Evolutionary conservation across 2,113 vertebrate species (phyloP).

Genomic region (Oreochromis niloticus): DNA sequence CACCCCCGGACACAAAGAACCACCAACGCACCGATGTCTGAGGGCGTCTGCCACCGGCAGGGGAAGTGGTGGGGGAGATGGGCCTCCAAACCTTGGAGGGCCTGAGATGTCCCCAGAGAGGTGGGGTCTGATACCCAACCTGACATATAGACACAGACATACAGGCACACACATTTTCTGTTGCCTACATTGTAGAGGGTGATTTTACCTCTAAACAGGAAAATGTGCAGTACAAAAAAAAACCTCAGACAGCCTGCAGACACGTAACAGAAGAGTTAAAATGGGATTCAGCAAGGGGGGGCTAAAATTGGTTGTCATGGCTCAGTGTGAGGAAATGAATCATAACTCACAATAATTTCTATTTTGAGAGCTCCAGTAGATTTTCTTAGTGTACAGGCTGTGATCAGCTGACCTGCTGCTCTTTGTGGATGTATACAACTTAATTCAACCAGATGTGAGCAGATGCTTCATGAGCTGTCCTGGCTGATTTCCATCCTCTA

Average conservation of each 20-base stretch:
- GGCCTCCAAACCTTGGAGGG: too few species aligned
- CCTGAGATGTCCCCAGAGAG: too few species aligned
- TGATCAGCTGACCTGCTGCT: background rate
- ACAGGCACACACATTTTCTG: too few species aligned
- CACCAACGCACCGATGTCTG: too few species aligned
- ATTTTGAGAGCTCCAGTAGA: background rate
- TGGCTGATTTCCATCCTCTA: background rate
- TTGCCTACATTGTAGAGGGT: background rate
- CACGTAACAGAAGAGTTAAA: background rate
- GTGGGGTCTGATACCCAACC: too few species aligned
- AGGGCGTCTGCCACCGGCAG: too few species aligned
- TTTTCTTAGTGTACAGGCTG: background rate
- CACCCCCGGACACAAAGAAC: too few species aligned
- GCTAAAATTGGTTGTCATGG: background rate
- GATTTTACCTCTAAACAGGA: background rate
- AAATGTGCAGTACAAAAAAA: background rate
- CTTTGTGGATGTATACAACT: background rate
- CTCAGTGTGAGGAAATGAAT: background rate
- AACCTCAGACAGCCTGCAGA: background rate
- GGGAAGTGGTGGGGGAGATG: too few species aligned
- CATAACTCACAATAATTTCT: background rate
- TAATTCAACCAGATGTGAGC: background rate
- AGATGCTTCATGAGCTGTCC: background rate
- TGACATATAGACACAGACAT: too few species aligned
- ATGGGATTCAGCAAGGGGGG: fast-evolving